Base-by-base conservation (phyloP, 2,888 invertebrate species). In the Lithodes maja region DNA sequence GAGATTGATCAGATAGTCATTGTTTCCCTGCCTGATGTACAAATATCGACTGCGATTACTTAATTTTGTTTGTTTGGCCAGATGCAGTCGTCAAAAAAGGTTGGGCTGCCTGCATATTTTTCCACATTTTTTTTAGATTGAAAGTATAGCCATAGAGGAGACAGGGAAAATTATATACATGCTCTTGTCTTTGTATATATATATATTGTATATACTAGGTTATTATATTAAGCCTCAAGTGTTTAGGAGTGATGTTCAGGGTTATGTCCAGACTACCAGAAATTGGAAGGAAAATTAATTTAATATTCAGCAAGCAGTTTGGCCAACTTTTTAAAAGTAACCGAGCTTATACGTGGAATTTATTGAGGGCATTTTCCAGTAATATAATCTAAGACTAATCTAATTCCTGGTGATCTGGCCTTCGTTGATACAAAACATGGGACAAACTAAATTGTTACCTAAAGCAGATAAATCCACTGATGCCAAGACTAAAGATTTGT, bases 401-500 rank as follows among this genome's bases (percentile, higher is more conserved):
- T 83, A 53, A 83, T 52, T 17, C 52, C 53, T 83, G 83, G 74
- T 83, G 74, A 83, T 83, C 54, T 74, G 54, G 49, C 74, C 74
- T 75, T 53, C 74, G 83, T 83, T 33, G 55, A 17, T 69, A 75
- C n/a, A 71, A 71, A 71, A 71, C 50, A 68, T 55, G 49, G 33
- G 33, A 33, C 33, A 33, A 33, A 33, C 33, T 33, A 82, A 61
- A 82, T 81, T 86, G 86, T 86, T 86, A 80, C 68, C 80, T 33
- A 55, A 86, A 81, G 86, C 55, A 80, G 52, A 54, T 86, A 81
- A 81, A 74, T 80, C 81, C 86, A 81, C 81, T 74, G 74, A 71
- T 86, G 86, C 81, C 86, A 81, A 81, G 86, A 80, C 86, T 77
- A 86, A 81, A 86, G 81, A 81, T 81, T 86, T 86, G 86, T 86